Evolutionary conservation across 2,888 invertebrate species (phyloP).

Genomic region (Ariolimax columbianus): DNA sequence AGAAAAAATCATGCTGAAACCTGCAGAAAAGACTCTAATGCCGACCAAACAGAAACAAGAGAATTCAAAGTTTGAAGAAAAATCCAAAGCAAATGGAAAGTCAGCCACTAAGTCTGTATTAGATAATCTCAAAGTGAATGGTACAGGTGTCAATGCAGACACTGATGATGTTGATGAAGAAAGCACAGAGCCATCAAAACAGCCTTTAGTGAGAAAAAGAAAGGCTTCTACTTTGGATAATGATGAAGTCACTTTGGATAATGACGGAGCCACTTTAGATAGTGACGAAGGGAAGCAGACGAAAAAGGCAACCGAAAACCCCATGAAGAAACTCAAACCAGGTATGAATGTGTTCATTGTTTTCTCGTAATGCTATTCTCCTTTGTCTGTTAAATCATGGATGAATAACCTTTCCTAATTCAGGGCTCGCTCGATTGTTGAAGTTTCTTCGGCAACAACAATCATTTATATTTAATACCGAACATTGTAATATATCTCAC

Average conservation of each 20-base stretch:
- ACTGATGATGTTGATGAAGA: slow-evolving; percentile 63
- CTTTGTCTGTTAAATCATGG: too few relatives aligned
- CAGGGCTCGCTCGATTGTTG: too few relatives aligned
- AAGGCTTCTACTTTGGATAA: slow-evolving; percentile 44
- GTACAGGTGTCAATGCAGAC: slow-evolving; percentile 45
- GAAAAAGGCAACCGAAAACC: not conserved
- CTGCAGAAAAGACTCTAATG: slow-evolving; percentile 8
- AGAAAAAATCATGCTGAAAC: slow-evolving; percentile 21
- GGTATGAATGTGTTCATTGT: slow-evolving; percentile 17
- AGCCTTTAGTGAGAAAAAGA: slow-evolving; percentile 55
- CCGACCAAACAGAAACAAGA: slow-evolving; percentile 16
- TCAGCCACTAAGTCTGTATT: slow-evolving; percentile 10
- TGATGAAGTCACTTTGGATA: slow-evolving; percentile 38
- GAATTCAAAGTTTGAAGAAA: slow-evolving; percentile 42
- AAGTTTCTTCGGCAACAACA: too few relatives aligned
- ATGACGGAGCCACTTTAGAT: slow-evolving; percentile 39
- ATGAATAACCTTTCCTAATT: too few relatives aligned
- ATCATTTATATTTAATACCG: too few relatives aligned
- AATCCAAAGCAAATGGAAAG: slow-evolving; percentile 37
- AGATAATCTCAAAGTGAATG: slow-evolving; percentile 32
- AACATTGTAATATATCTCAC: too few relatives aligned
- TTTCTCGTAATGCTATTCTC: not conserved
- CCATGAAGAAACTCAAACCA: slow-evolving; percentile 29
- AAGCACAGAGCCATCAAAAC: slow-evolving; percentile 57
- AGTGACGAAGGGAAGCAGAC: not conserved